Percentiles rank a stretch among this genome's conserved stretches.
phyloP scores from a whole-genome alignment of 1,140 invertebrate species.

The Drosophila lowei region DNA sequence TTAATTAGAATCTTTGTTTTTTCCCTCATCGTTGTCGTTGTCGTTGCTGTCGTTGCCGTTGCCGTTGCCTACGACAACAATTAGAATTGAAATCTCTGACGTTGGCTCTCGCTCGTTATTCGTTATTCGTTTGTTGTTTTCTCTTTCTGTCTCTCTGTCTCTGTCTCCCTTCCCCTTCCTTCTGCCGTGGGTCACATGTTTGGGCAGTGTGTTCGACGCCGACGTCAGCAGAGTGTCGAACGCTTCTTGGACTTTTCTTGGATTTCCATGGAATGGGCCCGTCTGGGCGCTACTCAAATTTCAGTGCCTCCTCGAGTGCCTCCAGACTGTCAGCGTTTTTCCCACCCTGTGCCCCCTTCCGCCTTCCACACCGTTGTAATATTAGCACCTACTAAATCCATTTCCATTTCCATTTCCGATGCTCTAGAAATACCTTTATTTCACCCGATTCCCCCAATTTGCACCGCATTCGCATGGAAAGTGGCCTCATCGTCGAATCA shows the following conservation, averaged over 20 bases:
- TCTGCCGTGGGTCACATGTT: constrained; percentile 42
- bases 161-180: not conserved
- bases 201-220: constrained; percentile 42
- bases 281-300: constrained; percentile 30
- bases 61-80: constrained; percentile 67
- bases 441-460: constrained; percentile 6
- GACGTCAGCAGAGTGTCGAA: constrained; percentile 13
- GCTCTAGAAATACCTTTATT: not conserved
- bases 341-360: not conserved
- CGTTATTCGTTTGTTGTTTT: constrained; percentile 19
- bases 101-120: constrained; percentile 7
- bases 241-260: constrained; percentile 13
- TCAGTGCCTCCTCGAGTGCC: constrained; percentile 14
- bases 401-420: constrained; percentile 55
- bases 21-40: constrained; percentile 16
- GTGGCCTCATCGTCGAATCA: too few species aligned
- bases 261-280: not conserved
- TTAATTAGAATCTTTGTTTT: constrained; percentile 58
- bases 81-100: constrained; percentile 41
- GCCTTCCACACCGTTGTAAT: too few species aligned
- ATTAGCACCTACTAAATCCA: constrained; percentile 50
- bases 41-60: constrained; percentile 37
- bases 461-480: too few species aligned
- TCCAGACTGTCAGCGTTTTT: constrained; percentile 25
- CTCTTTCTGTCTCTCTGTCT: constrained; percentile 3